Evolutionary conservation across 2,113 vertebrate genomes (phyloP), one percentile per base, ranked within the genome.

Genomic region (Lycocorax pyrrhopterus): DNA sequence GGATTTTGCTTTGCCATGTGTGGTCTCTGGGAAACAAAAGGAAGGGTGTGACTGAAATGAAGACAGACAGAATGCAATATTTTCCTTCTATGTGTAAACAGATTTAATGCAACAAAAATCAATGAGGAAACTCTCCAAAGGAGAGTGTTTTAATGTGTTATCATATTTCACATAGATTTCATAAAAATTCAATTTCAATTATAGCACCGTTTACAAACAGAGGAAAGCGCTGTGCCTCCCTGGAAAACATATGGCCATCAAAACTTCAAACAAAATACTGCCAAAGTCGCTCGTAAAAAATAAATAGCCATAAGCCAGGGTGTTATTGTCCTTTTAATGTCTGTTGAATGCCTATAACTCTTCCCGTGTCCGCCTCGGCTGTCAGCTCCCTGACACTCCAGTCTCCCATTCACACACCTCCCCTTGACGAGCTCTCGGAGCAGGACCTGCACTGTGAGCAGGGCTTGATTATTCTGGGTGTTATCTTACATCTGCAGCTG

Each of bases 111-210:
- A 93, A 86, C 94, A 86, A 96, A 96, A 96, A 97, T 97, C 96
- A 96, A 95, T 96, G 95, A 90, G 84, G 87, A 94, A 96, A 93
- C 72, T 92, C 96, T 96, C 95, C 86, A 86, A 94, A 96, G 95
- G 91, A 95, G 90, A 89, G 92, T 74, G 83, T 96, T 97, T 97
- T 97, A 96, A 95, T 97, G 93, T 60, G 92, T 91, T 97, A 96
- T 96, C 95, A 96, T 96, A 96, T 96, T 96, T 97, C 96, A 97
- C 89, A 78, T 88, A 71, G 95, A 96, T 95, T 96, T 93, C 92
- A 94, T 96, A 94, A 97, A 97, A 96, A 96, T 88, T 97, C 97
- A 95, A 95, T 97, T 97, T 97, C 96, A 97, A 96, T 96, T 97
- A 97, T 94, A 95, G 96, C 92, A 58, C 81, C 89, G 92, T 97